A percentile compares a stretch with the other conserved stretches of the same genome.
Evolutionary conservation across 1,140 invertebrate species (phyloP).

Genomic region (Papilio helenus): DNA sequence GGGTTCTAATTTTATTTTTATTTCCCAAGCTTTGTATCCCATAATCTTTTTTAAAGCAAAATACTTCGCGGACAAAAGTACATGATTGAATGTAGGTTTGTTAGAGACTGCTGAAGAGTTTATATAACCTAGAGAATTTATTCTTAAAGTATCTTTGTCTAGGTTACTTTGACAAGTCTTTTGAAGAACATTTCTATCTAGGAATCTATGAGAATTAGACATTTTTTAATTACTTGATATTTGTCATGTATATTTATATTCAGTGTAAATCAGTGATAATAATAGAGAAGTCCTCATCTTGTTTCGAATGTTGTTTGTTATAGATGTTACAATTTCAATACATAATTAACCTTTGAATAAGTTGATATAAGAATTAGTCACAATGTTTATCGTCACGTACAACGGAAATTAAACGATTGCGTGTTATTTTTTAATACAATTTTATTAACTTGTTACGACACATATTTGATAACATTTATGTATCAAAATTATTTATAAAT

Average conservation of each 20-base stretch:
- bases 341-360: slow-evolving; percentile 6
- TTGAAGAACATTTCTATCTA: too few relatives aligned
- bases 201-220: too few relatives aligned
- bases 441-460: background rate
- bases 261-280: too few relatives aligned
- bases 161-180: too few relatives aligned
- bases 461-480: background rate
- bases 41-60: slow-evolving; percentile 18
- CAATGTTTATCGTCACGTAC: slow-evolving; percentile 43
- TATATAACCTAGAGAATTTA: background rate
- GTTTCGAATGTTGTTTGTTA: background rate
- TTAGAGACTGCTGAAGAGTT: slow-evolving; percentile 22
- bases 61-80: background rate
- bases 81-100: background rate
- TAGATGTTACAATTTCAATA: background rate
- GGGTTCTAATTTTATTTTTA: slow-evolving; percentile 18
- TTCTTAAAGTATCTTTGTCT: too few relatives aligned
- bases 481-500: too few relatives aligned
- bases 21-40: slow-evolving; percentile 24
- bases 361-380: slow-evolving; percentile 37
- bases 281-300: background rate
- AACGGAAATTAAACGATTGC: slow-evolving; percentile 37
- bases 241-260: too few relatives aligned
- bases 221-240: too few relatives aligned
- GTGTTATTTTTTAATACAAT: background rate